A percentile compares a stretch with the other conserved stretches of the same genome.
Conservation (phyloP, 1,140 invertebrate genomes). For the Hetaerina americana region DNA sequence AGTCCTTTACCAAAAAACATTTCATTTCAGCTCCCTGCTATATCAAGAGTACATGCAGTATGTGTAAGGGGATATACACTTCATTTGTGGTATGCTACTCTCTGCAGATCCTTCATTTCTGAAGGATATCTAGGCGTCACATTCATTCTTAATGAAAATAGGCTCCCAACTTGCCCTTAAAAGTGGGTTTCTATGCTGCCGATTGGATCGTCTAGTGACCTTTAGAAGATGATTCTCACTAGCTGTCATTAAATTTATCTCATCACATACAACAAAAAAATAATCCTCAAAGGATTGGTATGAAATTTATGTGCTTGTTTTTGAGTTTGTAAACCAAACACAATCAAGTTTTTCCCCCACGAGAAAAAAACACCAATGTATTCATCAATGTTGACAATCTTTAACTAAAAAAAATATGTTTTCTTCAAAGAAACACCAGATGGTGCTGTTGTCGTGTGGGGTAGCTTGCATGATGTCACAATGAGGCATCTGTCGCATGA, state of each 20-base stretch:
- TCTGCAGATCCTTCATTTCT: neutral
- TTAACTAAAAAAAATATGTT: neutral
- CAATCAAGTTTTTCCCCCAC: neutral
- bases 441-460: slow-evolving; percentile 15
- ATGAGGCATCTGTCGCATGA: slow-evolving; percentile 4
- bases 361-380: neutral
- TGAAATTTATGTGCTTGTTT: neutral
- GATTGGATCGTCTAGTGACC: neutral
- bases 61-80: neutral
- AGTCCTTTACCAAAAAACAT: neutral
- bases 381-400: neutral
- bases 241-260: neutral
- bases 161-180: neutral
- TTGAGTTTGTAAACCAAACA: neutral
- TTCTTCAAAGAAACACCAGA: slow-evolving; percentile 14
- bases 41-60: neutral
- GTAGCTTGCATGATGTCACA: slow-evolving; percentile 17
- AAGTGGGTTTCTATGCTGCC: neutral
- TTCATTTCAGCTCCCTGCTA: neutral
- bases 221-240: neutral
- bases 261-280: neutral
- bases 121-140: neutral
- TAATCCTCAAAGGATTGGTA: neutral
- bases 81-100: neutral
- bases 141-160: neutral